These are phyloP conservation scores for Megalurothrips usitatus DNA, from an alignment of 2,888 invertebrate genomes.

Conservation along the genomic window DNA sequence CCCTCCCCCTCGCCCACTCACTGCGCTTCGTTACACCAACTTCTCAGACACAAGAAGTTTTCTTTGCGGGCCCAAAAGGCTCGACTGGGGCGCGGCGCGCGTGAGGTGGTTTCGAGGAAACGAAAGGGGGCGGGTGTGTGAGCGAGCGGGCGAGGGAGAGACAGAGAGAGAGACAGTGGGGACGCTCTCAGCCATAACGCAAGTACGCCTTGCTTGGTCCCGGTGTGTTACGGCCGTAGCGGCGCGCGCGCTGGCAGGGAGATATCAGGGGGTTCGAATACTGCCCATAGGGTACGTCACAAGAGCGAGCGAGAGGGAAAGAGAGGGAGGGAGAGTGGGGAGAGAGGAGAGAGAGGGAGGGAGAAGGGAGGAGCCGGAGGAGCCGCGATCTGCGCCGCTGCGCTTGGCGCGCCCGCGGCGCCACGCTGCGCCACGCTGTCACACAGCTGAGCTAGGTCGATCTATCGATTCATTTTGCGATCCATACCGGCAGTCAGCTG, in stretches of 20 bases:
- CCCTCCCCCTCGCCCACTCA: neutral
- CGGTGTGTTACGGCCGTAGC: too few relatives aligned
- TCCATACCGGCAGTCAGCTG: slow-evolving; percentile 20
- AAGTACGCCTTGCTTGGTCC: too few relatives aligned
- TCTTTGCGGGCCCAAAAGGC: neutral
- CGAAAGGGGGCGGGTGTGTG: too few relatives aligned
- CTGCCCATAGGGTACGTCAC: too few relatives aligned
- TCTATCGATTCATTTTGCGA: slow-evolving; percentile 16
- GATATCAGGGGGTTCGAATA: too few relatives aligned
- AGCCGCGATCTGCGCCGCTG: neutral
- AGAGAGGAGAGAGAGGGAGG: neutral
- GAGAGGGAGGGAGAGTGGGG: neutral
- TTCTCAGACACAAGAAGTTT: neutral
- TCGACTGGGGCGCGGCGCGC: too few relatives aligned
- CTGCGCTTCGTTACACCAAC: neutral
- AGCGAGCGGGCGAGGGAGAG: too few relatives aligned
- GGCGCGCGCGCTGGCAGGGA: too few relatives aligned
- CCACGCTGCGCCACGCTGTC: slow-evolving; percentile 13
- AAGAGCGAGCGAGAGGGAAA: neutral
- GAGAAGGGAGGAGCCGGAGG: neutral
- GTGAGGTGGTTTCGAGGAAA: too few relatives aligned
- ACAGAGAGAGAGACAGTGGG: too few relatives aligned
- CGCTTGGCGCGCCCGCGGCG: neutral
- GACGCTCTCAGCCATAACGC: too few relatives aligned
- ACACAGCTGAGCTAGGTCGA: slow-evolving; percentile 20